Evolutionary conservation across 2,797 vertebrate species (phyloP), one percentile per base, ranked within the genome.

Genomic region (Chelmon rostratus): DNA sequence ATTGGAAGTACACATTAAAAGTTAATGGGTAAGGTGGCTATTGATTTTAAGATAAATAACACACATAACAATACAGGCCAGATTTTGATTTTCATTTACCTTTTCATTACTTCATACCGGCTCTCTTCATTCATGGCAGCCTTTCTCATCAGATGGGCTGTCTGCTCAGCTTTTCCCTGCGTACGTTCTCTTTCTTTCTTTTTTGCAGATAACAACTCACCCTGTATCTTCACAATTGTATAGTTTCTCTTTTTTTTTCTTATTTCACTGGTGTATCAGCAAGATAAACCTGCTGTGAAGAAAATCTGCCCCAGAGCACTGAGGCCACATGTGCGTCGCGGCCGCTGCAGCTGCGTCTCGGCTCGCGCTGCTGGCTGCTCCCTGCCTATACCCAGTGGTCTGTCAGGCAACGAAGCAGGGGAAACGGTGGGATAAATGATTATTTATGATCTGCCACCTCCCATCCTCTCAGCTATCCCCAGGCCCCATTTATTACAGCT

Each of bases 401-500:
- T 93, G 92, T 91, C 93, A 94, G 90, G 87, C 93, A 77, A 87
- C 84, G 88, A 84, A 88, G 90, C 93, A 82, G 90, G 90, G 92
- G 93, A 93, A 94, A 92, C 89, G 87, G 87, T 83, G 83, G 89
- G 93, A 95, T 95, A 95, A 95, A 96, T 96, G 93, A 95, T 96
- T 96, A 96, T 96, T 96, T 96, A 96, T 95, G 95, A 96, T 96
- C 93, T 95, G 94, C 92, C 95, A 94, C 94, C 94, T 94, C 92
- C 92, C 90, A 94, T 95, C 95, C 93, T 93, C 93, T 94, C 91
- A 91, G 91, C 94, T 88, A 91, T 95, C 93, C 94, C 93, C 91
- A 91, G 92, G 88, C 89, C 90, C 93, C 89, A 93, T 94, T 95
- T 94, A 96, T 96, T 96, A 96, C 91, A 85, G 91, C 91, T 92